phyloP scores from a whole-genome alignment of 2,888 invertebrate genomes.

The Pristionchus arcanus region DNA sequence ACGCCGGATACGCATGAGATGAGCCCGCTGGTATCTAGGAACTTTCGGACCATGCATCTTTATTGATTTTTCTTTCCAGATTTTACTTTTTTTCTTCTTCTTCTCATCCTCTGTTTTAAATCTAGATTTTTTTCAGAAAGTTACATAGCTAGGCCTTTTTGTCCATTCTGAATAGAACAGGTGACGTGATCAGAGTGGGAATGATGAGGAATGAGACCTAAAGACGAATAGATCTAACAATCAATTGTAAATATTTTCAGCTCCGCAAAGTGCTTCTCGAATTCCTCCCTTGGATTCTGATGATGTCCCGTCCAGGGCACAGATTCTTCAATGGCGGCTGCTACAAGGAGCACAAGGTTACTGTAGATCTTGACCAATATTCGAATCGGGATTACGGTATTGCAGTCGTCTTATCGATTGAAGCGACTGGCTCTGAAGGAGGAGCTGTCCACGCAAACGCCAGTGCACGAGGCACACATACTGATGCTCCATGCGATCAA shows the following conservation, averaged over 20 bases:
- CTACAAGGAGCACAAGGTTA: conserved; percentile 57
- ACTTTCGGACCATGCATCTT: no score
- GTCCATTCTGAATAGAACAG: no score
- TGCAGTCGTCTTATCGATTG: conserved; percentile 21
- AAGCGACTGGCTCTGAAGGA: conserved; percentile 11
- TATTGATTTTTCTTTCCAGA: no score
- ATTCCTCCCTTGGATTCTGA: conserved; percentile 76
- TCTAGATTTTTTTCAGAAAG: no score
- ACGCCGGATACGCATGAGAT: conserved; percentile 74
- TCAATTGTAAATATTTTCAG: conserved; percentile 40
- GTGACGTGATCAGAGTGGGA: no score
- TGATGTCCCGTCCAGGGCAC: conserved; percentile 75
- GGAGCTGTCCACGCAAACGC: conserved; percentile 65
- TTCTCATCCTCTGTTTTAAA: no score
- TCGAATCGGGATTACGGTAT: neutral
- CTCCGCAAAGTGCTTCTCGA: conserved; percentile 70
- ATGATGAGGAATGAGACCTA: no score
- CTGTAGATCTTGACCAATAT: neutral
- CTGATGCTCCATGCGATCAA: conserved; percentile 71
- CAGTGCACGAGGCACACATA: conserved; percentile 72
- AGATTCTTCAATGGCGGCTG: conserved; percentile 63
- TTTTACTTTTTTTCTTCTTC: no score
- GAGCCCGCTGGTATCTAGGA: conserved; percentile 70
- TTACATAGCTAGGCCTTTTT: no score
- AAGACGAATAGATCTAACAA: no score